Conservation (phyloP, 2,888 invertebrate genomes). For the Yponomeuta cagnagella region DNA sequence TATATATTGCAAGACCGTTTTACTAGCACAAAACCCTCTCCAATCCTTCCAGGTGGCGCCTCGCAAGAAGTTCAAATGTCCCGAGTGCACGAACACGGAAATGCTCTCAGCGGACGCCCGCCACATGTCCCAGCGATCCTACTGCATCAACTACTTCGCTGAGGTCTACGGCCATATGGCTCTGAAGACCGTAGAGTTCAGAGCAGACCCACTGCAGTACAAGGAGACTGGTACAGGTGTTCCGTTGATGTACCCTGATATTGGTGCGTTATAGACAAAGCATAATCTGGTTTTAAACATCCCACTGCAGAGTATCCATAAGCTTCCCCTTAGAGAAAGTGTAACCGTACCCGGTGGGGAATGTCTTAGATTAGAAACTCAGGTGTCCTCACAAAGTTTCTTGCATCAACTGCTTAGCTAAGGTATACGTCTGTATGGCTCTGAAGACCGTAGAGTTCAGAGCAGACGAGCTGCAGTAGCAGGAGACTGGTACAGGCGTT, state of each 20-base stretch:
- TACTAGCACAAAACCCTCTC: too few relatives aligned
- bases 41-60: slow-evolving; percentile 83
- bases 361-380: too few relatives aligned
- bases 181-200: slow-evolving; percentile 90
- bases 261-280: slow-evolving; percentile 86
- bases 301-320: too few relatives aligned
- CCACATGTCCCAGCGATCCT: slow-evolving; percentile 94
- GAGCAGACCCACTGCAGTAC: slow-evolving; percentile 96
- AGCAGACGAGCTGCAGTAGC: slow-evolving; percentile 91
- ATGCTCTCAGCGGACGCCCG: slow-evolving; percentile 94
- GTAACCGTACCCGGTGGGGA: too few relatives aligned
- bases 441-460: slow-evolving; percentile 92
- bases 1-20: too few relatives aligned
- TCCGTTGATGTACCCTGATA: slow-evolving; percentile 88
- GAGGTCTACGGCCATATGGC: slow-evolving; percentile 92
- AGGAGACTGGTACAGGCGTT: slow-evolving; percentile 88
- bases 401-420: slow-evolving; percentile 66
- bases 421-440: slow-evolving; percentile 91
- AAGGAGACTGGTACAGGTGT: slow-evolving; percentile 89
- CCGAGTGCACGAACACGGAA: slow-evolving; percentile 94
- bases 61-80: slow-evolving; percentile 97
- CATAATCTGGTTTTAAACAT: too few relatives aligned
- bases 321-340: too few relatives aligned
- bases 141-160: slow-evolving; percentile 89
- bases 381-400: background rate